Conservation (phyloP, 2,113 vertebrate species). For the Rallus limicola region DNA sequence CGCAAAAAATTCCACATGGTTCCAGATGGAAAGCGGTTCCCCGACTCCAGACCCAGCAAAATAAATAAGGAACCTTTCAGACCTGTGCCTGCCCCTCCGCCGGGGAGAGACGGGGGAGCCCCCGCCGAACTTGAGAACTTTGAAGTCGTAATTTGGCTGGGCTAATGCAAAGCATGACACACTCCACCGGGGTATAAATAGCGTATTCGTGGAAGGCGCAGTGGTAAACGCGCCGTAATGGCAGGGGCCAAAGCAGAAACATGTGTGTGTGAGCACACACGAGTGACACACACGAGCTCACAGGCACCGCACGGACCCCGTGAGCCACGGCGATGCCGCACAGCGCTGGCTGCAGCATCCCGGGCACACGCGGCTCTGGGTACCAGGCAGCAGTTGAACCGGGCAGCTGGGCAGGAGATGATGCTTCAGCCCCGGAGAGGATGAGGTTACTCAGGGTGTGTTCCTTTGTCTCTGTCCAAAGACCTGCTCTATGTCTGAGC, state of each 20-base stretch:
- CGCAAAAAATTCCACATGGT: slow-evolving; percentile 68
- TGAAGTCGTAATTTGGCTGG: slow-evolving; percentile 63
- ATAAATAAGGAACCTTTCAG: slow-evolving; percentile 53
- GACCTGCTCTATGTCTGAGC: too few relatives aligned
- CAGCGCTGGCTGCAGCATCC: fast-evolving
- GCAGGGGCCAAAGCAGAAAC: slow-evolving; percentile 36
- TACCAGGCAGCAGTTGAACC: neutral
- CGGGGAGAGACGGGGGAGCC: neutral
- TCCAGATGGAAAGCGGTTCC: slow-evolving; percentile 74
- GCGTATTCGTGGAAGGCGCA: neutral
- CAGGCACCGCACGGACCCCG: fast-evolving
- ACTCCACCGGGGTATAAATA: neutral
- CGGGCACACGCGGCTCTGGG: fast-evolving
- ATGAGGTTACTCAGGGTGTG: neutral
- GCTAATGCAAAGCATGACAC: slow-evolving; percentile 64
- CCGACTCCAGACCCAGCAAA: neutral
- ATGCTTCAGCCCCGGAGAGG: neutral
- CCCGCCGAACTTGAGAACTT: slow-evolving; percentile 47
- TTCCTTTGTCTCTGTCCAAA: neutral
- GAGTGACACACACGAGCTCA: neutral
- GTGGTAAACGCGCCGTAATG: neutral
- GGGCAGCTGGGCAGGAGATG: neutral
- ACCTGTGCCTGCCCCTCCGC: neutral
- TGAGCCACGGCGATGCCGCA: fast-evolving
- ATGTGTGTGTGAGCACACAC: neutral